Evolutionary conservation across 2,888 invertebrate species (phyloP), one percentile per base, ranked within the genome.

Genomic region (Drosophila trichaetosa): DNA sequence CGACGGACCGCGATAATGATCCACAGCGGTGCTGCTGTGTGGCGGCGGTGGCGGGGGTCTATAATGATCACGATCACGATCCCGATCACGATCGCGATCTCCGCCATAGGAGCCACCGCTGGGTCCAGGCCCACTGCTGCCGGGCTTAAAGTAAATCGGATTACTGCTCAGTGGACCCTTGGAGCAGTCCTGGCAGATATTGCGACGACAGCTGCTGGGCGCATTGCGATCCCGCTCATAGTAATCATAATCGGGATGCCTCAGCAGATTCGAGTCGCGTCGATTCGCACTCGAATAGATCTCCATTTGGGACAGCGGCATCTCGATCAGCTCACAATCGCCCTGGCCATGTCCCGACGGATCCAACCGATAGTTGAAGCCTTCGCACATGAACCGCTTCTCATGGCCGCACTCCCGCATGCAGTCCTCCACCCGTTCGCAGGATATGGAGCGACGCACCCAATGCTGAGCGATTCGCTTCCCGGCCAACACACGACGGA

Each of bases 291-390:
- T 93, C 24, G 93, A 93, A 66, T 93, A 93, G 1, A 96, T 90
- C 89, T 97, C 96, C 91, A 97, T 95, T 36, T 95, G 94, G 76
- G 95, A 94, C 54, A 96, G 94, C 0, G 97, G 96, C 56, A 96
- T 94, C 16, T 96, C 95, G 80, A 96, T 95, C 63, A 97, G 93
- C 92, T 97, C 97, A 89, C 97, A 97, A 31, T 96, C 95, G 13
- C 97, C 96, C 92, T 96, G 96, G 0, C 95, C 95, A 65, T 95
- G 94, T 78, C 96, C 96, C 0, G 95, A 94, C 1, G 95, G 95
- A 91, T 96, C 96, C 89, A 96, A 96, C 95, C 96, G 95, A 93
- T 97, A 97, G 92, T 97, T 97, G 90, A 97, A 97, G 80, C 97
- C 97, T 93, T 97, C 96, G 90, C 97, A 97, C 76, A 95, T 94